Conservation (phyloP, 2,888 invertebrate genomes). For the Tillus elongatus region DNA sequence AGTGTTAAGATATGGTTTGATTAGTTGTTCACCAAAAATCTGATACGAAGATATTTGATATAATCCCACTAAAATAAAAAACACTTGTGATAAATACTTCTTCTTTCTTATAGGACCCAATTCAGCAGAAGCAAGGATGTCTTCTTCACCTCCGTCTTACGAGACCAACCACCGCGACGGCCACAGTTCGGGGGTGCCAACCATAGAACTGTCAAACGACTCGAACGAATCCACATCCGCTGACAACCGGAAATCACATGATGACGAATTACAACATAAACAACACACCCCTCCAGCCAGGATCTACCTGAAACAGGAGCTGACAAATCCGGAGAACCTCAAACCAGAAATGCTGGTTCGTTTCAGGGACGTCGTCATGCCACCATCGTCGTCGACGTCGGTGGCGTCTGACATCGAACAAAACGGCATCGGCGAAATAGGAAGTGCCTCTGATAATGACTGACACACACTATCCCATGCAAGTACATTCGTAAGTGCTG, state of each 20-base stretch:
- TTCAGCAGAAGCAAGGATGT: slow-evolving; percentile 12
- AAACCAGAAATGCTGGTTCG: slow-evolving; percentile 42
- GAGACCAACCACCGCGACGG: slow-evolving; percentile 25
- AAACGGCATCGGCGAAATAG: slow-evolving; percentile 35
- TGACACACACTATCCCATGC: no score
- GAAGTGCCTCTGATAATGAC: slow-evolving; percentile 41
- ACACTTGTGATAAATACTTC: no score
- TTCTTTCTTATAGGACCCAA: no score
- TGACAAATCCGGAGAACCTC: slow-evolving; percentile 41
- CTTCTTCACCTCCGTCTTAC: slow-evolving; percentile 17
- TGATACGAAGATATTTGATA: no score
- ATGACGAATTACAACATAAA: no score
- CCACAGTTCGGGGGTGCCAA: slow-evolving; percentile 25
- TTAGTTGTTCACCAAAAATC: no score
- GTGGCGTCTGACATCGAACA: slow-evolving; percentile 34
- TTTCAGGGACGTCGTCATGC: slow-evolving; percentile 34
- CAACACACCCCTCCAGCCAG: slow-evolving; percentile 28
- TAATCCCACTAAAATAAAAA: no score
- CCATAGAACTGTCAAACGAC: slow-evolving; percentile 41
- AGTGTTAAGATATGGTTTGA: no score
- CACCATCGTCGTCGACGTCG: no score
- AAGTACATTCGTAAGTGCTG: no score
- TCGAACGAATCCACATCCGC: slow-evolving; percentile 33
- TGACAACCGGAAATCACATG: slow-evolving; percentile 9
- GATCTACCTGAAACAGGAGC: slow-evolving; percentile 41